These are phyloP conservation scores for Stegostoma tigrinum DNA, from an alignment of 2,113 vertebrate species.

Conservation along the genomic window DNA sequence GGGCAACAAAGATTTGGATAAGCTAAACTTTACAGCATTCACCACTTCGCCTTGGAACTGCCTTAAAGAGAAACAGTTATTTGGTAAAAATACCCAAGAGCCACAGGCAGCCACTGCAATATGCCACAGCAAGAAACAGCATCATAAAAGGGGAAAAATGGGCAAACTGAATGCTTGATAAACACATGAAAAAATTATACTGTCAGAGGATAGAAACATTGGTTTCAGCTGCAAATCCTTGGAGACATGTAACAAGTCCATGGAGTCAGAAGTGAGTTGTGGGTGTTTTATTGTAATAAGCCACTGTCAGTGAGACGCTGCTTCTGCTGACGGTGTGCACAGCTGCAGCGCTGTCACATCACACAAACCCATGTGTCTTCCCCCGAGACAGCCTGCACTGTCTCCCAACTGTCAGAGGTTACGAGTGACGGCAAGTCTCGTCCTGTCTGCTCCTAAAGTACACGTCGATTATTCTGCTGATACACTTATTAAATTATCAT, in stretches of 20 bases:
- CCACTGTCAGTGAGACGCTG: neutral
- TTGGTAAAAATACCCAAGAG: neutral
- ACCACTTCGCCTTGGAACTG: no score
- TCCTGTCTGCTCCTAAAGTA: conserved; percentile 4
- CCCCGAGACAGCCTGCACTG: neutral
- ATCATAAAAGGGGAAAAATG: neutral
- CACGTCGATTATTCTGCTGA: neutral
- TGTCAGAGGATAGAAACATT: neutral
- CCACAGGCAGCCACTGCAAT: neutral
- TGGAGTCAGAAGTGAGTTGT: neutral
- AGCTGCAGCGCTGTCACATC: neutral
- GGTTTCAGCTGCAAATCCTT: neutral
- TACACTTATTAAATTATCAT: conserved; percentile 16
- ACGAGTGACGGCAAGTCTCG: neutral
- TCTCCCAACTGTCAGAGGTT: neutral
- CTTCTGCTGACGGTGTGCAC: neutral
- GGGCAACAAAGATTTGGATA: neutral
- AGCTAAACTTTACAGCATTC: neutral
- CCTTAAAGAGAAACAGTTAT: neutral
- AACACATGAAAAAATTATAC: neutral
- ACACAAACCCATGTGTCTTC: neutral
- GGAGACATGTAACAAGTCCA: neutral
- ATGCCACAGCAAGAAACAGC: neutral
- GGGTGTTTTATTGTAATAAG: neutral
- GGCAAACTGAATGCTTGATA: neutral